Base-by-base conservation (phyloP, 1,140 invertebrate genomes). In the Babylonia areolata region DNA sequence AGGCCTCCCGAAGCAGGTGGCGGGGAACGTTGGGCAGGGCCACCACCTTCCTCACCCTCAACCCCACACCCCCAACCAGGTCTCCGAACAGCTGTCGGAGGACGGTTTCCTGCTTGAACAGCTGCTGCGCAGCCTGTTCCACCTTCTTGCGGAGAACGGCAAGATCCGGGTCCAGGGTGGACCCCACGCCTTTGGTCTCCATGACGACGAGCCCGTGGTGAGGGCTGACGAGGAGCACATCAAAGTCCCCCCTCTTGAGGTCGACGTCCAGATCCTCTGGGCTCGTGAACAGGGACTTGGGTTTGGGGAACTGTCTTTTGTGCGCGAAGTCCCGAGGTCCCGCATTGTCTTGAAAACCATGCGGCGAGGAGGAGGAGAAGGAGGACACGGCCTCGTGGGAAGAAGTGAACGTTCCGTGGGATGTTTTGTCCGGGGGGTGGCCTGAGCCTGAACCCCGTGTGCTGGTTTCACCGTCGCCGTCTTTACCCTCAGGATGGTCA, bases 171-270 rank as follows among this genome's bases (percentile, higher is more conserved):
- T 20, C 20, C 39, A 5, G 3, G 0, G 37, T 17, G 35, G 69
- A 58, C 15, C 81, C 81, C 20, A 82, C 37, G 31, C 33, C 64
- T 23, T 82, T 82, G 81, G 37, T 69, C 37, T 82, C 81, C 58
- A 82, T 64, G 81, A 82, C 81, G 31, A 82, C 23, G 58, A n/a
- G 39, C 12, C 81, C 81, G 35, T 69, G 54, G 3, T n/a, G 9
- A 3, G 23, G 54, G 42, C 81, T 82, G 33, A 82, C 33, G 81
- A 82, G 69, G 54, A 82, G 81, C 17, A 40, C 15, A 58, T 82
- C 81, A 28, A 82, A 82, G 64, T 82, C 81, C 3, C 81, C 81
- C 15, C 81, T 54, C 28, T 40, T 11, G 2, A 0, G 12, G 17
- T 40, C 6, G 12, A 17, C n/a, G 12, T n/a, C 81, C 51, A 82